Base-by-base conservation (phyloP, 2,113 vertebrate species). In the Cryptotis parvus region DNA sequence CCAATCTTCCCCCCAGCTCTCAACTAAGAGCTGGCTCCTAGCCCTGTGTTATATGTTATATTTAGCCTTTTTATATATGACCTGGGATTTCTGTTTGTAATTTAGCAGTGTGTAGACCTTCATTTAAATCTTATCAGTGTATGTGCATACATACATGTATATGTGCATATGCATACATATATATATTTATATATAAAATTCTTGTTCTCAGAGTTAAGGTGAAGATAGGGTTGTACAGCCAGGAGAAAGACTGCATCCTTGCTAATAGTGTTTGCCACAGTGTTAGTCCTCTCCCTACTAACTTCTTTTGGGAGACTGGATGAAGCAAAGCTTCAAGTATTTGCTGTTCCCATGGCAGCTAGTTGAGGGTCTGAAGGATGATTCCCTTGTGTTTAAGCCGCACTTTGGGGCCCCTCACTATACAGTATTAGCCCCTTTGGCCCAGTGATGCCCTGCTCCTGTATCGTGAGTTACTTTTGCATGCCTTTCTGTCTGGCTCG, bases 21-120 rank as follows among this genome's bases (percentile, higher is more conserved):
- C 55, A 79, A 6, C 84, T 66, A 78, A 45, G 73, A 73, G 39
- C 85, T 90, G 96, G 82, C 85, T 94, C n/a, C 92, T 93, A 97
- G 94, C 93, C 91, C 33, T 69, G 78, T 94, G 92, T 96, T 95
- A 89, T 96, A 95, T 96, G 95, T 97, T 95, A 69, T 94, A 92
- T 94, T 95, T 95, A 95, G 92, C 91, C 84, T 94, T 97, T 97
- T 95, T 97, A 96, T 95, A 97, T 94, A 95, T 94, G 94, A 96
- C 29, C 79, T 94, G 92, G 86, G 79, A 77, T 90, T 94, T 93
- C 83, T 94, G 73, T 95, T 95, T 95, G 88, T 96, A 95, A 93
- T 93, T 95, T 94, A 96, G n/a, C n/a, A n/a, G 89, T 93, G 58
- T 81, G 82, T 93, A 87, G 83, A 93, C 85, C 84, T 85, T 92